A percentile compares a stretch with the other conserved stretches of the same genome.
phyloP scores from a whole-genome alignment of 2,113 vertebrate genomes.

The Crypturellus undulatus region DNA sequence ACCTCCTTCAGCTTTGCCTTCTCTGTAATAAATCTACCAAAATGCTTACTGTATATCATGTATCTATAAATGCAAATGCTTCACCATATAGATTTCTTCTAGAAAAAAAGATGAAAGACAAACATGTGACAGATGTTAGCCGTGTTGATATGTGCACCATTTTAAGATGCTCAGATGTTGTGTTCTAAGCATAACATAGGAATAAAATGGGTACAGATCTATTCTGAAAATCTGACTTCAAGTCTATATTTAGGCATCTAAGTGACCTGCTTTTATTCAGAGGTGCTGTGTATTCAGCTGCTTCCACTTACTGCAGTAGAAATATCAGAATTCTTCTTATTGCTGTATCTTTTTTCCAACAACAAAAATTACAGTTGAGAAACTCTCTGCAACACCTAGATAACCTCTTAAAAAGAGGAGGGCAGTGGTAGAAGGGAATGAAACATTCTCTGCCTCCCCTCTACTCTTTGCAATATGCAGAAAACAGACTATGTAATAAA shows the following conservation, averaged over 20 bases:
- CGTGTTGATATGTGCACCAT: neutral
- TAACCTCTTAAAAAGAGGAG: neutral
- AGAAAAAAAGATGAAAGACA: neutral
- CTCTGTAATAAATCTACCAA: neutral
- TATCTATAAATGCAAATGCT: neutral
- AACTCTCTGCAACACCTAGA: neutral
- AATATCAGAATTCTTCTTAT: neutral
- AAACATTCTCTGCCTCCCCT: neutral
- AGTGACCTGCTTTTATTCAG: slow-evolving; percentile 50
- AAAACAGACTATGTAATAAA: neutral
- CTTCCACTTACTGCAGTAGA: slow-evolving; percentile 29
- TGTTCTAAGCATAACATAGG: neutral
- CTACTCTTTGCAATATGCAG: neutral
- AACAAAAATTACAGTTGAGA: neutral
- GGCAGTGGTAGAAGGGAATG: neutral
- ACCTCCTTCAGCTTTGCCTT: neutral
- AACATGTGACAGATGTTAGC: neutral
- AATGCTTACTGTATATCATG: neutral
- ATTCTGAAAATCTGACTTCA: slow-evolving; percentile 32
- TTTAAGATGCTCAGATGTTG: neutral
- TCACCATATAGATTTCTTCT: neutral
- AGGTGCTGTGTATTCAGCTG: slow-evolving; percentile 39
- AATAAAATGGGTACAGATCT: slow-evolving; percentile 7
- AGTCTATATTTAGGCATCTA: slow-evolving; percentile 53
- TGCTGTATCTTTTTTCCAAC: neutral